A percentile compares a stretch with the other conserved stretches of the same genome.
Conservation (phyloP, 1,140 invertebrate species). For the Phymastichus coffea region DNA sequence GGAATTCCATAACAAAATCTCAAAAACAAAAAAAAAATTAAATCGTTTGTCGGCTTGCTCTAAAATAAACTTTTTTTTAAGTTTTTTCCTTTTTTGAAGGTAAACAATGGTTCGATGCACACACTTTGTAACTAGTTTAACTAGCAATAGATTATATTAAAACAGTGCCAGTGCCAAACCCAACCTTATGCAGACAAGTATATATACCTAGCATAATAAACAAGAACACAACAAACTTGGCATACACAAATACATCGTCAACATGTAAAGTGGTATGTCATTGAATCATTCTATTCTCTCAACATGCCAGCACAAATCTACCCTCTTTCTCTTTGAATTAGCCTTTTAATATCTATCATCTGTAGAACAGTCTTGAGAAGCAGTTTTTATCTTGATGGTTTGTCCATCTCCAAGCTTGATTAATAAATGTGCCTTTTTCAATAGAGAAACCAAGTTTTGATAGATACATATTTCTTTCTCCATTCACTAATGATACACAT, state of each 20-base stretch:
- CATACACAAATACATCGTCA: slow-evolving; percentile 54
- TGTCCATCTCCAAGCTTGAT: neutral
- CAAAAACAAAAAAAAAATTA: slow-evolving; percentile 10
- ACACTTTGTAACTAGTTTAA: slow-evolving; percentile 24
- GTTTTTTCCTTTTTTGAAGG: slow-evolving; percentile 3
- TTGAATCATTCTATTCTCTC: slow-evolving; percentile 37
- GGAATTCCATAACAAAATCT: slow-evolving; percentile 17
- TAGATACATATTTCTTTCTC: neutral
- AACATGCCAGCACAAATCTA: slow-evolving; percentile 34
- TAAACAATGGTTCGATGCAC: slow-evolving; percentile 18
- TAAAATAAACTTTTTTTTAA: too few species aligned
- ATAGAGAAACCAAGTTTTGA: neutral
- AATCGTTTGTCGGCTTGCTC: slow-evolving; percentile 18
- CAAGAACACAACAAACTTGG: slow-evolving; percentile 56
- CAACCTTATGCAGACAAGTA: slow-evolving; percentile 38
- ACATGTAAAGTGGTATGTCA: slow-evolving; percentile 54
- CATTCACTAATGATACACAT: neutral
- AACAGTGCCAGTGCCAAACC: slow-evolving; percentile 36
- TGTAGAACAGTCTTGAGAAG: slow-evolving; percentile 18
- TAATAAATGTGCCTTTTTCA: slow-evolving; percentile 9
- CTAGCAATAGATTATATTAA: slow-evolving; percentile 24
- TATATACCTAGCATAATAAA: slow-evolving; percentile 55
- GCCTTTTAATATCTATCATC: slow-evolving; percentile 11
- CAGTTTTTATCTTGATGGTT: too few species aligned
- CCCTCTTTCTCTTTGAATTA: slow-evolving; percentile 13